Conservation (phyloP, 2,797 vertebrate genomes). For the Thripadectes ignobilis region DNA sequence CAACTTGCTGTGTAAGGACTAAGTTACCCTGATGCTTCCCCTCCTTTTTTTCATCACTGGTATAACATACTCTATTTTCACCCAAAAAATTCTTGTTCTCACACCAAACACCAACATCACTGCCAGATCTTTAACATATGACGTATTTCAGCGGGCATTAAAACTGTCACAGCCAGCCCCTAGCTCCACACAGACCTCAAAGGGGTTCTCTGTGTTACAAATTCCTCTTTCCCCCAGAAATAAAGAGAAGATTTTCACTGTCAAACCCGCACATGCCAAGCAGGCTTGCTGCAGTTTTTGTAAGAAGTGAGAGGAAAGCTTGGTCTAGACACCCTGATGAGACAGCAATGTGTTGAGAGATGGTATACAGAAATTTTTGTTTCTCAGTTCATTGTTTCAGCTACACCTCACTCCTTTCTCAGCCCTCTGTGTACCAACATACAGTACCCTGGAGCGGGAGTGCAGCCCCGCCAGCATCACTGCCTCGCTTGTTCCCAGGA, state of each 20-base stretch:
- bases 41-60: not conserved
- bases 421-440: not conserved
- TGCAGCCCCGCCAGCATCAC: fast-evolving
- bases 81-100: not conserved
- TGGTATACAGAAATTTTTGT: not conserved
- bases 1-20: fast-evolving
- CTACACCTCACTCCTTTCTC: not conserved
- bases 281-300: not conserved
- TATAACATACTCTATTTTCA: not conserved
- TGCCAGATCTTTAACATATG: not conserved
- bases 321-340: not conserved
- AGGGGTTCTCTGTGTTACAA: fast-evolving
- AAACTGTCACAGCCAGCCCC: not conserved
- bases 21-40: not conserved
- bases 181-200: not conserved
- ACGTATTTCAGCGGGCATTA: not conserved
- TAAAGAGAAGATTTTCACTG: not conserved
- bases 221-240: not conserved
- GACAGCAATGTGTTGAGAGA: not conserved
- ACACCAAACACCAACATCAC: not conserved
- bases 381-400: not conserved
- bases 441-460: not conserved
- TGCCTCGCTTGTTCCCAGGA: fast-evolving
- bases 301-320: not conserved
- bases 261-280: fast-evolving